Evolutionary conservation across 2,888 invertebrate species (phyloP).

Genomic region (Drosophila hawaiiensis): DNA sequence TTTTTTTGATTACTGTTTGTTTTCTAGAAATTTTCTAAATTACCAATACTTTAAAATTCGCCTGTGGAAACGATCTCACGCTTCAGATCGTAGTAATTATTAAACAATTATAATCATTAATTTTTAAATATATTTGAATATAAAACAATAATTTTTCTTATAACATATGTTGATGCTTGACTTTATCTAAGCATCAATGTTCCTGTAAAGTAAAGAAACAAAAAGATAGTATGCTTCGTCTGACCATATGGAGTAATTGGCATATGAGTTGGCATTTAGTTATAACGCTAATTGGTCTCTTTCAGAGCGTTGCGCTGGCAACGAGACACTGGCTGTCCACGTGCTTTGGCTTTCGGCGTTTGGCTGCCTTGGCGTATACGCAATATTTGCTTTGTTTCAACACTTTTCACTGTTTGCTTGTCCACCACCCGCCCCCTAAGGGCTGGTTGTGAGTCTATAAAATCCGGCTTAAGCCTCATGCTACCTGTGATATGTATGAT

Average conservation of each 20-base stretch:
- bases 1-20: not conserved
- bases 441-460: conserved; percentile 59
- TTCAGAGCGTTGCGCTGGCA: conserved; percentile 61
- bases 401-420: conserved; percentile 30
- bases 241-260: conserved; percentile 26
- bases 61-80: not conserved
- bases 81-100: not conserved
- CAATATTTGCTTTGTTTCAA: conserved; percentile 66
- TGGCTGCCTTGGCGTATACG: conserved; percentile 65
- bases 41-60: not conserved
- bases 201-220: not conserved
- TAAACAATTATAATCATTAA: not conserved
- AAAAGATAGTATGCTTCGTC: not conserved
- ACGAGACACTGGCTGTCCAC: conserved; percentile 54
- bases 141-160: not conserved
- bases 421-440: conserved; percentile 8
- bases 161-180: not conserved
- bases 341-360: conserved; percentile 37
- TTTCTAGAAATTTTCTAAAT: not conserved
- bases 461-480: conserved; percentile 75
- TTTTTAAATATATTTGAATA: not conserved
- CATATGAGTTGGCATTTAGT: conserved; percentile 26
- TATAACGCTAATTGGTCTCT: conserved; percentile 68
- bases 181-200: not conserved
- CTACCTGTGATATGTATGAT: conserved; percentile 76